phyloP scores from a whole-genome alignment of 2,113 vertebrate genomes.

The Mustelus asterias region DNA sequence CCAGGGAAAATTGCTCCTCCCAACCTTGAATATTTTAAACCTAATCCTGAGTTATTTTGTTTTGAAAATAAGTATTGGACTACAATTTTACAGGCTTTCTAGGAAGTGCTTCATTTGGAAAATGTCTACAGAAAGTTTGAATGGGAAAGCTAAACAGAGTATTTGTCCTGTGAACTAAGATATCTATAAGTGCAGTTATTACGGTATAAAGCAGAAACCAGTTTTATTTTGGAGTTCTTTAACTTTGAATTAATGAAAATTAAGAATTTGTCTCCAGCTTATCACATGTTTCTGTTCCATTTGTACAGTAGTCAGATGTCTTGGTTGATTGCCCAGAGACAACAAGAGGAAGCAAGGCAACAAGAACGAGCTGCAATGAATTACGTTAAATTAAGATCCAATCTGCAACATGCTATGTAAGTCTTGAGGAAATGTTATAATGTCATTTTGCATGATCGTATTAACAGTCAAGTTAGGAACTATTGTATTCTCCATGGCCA shows the following conservation, averaged over 20 bases:
- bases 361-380: conserved; percentile 95
- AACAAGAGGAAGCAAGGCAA: conserved; percentile 84
- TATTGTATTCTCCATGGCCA: background rate
- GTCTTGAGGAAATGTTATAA: conserved; percentile 44
- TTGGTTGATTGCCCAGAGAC: conserved; percentile 98
- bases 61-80: background rate
- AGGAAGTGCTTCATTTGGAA: background rate
- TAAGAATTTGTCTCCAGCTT: background rate
- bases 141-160: background rate
- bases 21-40: background rate
- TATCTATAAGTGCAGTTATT: background rate
- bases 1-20: background rate
- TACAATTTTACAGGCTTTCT: background rate
- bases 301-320: conserved; percentile 88
- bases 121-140: background rate
- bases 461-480: background rate
- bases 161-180: background rate
- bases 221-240: background rate
- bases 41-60: background rate
- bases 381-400: conserved; percentile 96
- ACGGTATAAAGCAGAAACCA: background rate
- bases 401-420: conserved; percentile 98
- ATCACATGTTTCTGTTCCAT: conserved; percentile 50
- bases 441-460: background rate
- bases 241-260: background rate